Conservation (phyloP, 1,140 invertebrate genomes). For the Streblospio benedicti region DNA sequence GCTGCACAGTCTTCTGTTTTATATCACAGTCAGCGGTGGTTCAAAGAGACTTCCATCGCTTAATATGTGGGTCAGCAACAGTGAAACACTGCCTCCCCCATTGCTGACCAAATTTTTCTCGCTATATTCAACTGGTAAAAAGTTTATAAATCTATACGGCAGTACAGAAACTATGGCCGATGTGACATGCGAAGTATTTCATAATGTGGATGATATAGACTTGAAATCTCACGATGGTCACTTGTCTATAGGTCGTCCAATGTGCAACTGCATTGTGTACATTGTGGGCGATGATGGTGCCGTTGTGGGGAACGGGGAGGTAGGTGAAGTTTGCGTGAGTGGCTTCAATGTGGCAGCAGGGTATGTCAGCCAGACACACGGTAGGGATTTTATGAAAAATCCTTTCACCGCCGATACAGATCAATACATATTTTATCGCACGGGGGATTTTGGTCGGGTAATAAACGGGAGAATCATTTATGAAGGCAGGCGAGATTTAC, state of each 20-base stretch:
- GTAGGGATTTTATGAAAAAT: conserved; percentile 61
- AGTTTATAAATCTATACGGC: conserved; percentile 76
- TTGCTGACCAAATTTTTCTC: conserved; percentile 63
- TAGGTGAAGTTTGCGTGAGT: conserved; percentile 68
- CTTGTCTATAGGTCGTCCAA: conserved; percentile 65
- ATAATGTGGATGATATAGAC: conserved; percentile 51
- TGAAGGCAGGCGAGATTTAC: conserved; percentile 74
- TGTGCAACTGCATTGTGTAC: conserved; percentile 72
- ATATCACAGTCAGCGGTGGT: conserved; percentile 39
- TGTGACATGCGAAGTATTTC: conserved; percentile 60
- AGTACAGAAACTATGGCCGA: conserved; percentile 81
- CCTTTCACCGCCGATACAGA: conserved; percentile 47
- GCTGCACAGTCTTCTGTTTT: conserved; percentile 66
- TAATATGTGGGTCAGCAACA: conserved; percentile 72
- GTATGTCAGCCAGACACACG: conserved; percentile 65
- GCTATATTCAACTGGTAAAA: conserved; percentile 56
- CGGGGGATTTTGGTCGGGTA: conserved; percentile 71
- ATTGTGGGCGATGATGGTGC: conserved; percentile 63
- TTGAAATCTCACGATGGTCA: conserved; percentile 50
- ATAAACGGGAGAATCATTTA: conserved; percentile 59
- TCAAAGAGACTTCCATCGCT: conserved; percentile 49
- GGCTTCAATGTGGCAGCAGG: conserved; percentile 68
- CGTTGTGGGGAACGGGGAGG: conserved; percentile 57
- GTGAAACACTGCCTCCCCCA: conserved; percentile 61
- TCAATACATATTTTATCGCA: conserved; percentile 56